phyloP scores from a whole-genome alignment of 2,113 vertebrate genomes.

The Syngnathoides biaculeatus region DNA sequence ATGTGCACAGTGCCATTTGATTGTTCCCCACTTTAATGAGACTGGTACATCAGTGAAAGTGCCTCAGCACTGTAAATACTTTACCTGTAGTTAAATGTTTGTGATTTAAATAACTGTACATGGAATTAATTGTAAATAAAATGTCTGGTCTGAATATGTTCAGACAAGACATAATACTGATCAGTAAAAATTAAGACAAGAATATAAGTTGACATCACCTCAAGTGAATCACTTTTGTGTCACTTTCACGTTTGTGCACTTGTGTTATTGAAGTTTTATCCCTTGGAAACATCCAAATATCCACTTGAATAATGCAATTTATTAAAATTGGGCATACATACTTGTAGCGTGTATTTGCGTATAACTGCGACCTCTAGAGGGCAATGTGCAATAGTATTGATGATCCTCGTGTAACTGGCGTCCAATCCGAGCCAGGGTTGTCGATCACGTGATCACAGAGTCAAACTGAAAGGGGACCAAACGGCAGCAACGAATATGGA shows the following conservation, averaged over 20 bases:
- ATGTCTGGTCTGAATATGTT: conserved; percentile 41
- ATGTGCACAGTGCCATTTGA: conserved; percentile 3
- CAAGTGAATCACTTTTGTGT: neutral
- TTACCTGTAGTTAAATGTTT: conserved; percentile 42
- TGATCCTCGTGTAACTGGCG: neutral
- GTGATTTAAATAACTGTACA: conserved; percentile 35
- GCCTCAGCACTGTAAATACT: conserved; percentile 45
- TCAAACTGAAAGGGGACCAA: neutral
- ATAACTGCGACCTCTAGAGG: conserved; percentile 33
- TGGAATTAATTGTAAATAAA: conserved; percentile 45
- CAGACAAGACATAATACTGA: conserved; percentile 21
- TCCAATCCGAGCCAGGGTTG: conserved; percentile 22
- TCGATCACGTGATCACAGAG: conserved; percentile 25
- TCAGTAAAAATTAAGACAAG: conserved; percentile 47
- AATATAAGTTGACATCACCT: conserved; percentile 18
- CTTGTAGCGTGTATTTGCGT: neutral
- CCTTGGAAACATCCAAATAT: neutral
- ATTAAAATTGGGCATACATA: neutral
- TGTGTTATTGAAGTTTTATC: neutral
- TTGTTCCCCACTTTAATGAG: neutral
- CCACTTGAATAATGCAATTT: neutral
- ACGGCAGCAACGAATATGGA: conserved; percentile 47
- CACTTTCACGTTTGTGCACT: neutral
- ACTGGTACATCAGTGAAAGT: conserved; percentile 7
- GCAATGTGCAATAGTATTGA: conserved; percentile 17